Conservation (phyloP, 2,113 vertebrate species). For the Oenanthe oenanthe region DNA sequence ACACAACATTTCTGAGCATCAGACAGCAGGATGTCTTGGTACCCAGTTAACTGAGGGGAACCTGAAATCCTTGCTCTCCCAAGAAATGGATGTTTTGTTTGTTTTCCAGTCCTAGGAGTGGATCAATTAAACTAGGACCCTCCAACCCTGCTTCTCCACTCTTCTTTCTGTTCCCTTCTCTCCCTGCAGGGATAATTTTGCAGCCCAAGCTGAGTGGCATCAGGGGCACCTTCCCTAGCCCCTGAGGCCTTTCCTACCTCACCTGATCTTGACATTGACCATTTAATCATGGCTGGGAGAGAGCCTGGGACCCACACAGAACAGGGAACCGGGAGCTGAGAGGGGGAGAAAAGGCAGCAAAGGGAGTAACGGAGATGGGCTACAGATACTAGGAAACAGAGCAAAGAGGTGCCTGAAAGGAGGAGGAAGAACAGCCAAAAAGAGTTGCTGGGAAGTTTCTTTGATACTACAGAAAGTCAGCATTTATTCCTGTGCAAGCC, state of each 20-base stretch:
- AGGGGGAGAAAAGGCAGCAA: not conserved
- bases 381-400: not conserved
- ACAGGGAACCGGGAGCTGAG: rapidly evolving
- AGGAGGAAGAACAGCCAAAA: not conserved
- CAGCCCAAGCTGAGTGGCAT: not conserved
- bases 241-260: not conserved
- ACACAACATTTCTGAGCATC: not conserved
- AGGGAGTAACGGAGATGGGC: not conserved
- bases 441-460: not conserved
- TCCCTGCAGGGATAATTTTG: not conserved
- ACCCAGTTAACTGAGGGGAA: not conserved
- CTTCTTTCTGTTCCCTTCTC: not conserved
- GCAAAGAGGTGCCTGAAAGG: not conserved
- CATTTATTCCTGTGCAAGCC: not conserved
- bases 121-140: not conserved
- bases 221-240: not conserved
- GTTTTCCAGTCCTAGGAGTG: not conserved
- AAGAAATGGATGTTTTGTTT: not conserved
- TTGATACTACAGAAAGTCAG: not conserved
- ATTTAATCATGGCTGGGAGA: not conserved
- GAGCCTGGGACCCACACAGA: not conserved
- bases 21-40: not conserved
- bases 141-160: not conserved
- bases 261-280: not conserved
- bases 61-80: not conserved